Conservation (phyloP, 2,888 invertebrate species). For the Meta bourneti region DNA sequence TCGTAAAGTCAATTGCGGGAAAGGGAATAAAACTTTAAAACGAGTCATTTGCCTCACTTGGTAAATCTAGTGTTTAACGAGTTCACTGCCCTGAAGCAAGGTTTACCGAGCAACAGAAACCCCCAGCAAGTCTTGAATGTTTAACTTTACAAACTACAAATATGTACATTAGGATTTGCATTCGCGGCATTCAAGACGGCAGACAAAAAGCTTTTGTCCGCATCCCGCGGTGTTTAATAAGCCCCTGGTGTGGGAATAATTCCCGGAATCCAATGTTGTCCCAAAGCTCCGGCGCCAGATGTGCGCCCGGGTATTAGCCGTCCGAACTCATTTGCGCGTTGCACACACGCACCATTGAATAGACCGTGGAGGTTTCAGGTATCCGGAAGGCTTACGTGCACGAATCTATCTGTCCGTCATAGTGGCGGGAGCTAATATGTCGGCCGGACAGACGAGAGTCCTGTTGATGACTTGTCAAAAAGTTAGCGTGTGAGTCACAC, state of each 20-base stretch:
- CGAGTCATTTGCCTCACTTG: too few species aligned
- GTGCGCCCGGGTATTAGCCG: neutral
- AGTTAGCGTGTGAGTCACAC: neutral
- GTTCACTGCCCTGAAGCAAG: neutral
- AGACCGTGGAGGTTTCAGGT: neutral
- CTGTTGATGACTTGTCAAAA: neutral
- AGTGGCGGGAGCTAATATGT: neutral
- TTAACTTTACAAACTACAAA: neutral
- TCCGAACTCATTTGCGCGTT: neutral
- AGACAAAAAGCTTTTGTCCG: slow-evolving; percentile 8
- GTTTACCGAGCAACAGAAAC: neutral
- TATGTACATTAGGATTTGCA: neutral
- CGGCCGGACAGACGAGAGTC: neutral
- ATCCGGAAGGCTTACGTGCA: neutral
- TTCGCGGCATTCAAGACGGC: neutral
- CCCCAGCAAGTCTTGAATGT: neutral
- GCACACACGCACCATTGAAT: slow-evolving; percentile 8
- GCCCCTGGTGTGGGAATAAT: neutral
- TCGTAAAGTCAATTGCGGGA: too few species aligned
- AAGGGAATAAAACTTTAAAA: too few species aligned
- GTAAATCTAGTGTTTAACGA: too few species aligned
- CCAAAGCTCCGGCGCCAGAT: neutral
- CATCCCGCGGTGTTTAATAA: neutral
- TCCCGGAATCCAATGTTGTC: neutral
- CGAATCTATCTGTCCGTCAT: neutral